Conservation (phyloP, 2,888 invertebrate species). For the Hypomecis punctinalis region DNA sequence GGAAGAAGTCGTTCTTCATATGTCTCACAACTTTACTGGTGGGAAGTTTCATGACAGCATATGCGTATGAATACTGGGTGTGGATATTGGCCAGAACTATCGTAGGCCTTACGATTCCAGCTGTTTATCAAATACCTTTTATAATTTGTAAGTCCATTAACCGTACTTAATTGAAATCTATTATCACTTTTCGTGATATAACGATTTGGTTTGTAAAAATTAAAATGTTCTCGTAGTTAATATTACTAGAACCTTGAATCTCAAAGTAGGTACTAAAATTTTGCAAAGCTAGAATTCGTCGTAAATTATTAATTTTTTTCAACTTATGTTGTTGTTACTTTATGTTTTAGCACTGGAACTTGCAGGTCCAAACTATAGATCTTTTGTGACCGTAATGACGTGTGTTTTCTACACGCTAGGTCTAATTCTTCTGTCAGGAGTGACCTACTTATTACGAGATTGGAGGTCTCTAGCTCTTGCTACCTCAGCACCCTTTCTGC, state of each 20-base stretch:
- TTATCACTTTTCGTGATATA: background rate
- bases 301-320: background rate
- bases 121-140: constrained; percentile 97
- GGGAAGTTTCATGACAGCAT: constrained; percentile 92
- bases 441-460: constrained; percentile 93
- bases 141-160: constrained; percentile 91
- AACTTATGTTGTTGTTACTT: background rate
- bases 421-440: constrained; percentile 91
- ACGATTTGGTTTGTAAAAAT: no score
- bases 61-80: constrained; percentile 91
- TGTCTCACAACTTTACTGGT: constrained; percentile 92
- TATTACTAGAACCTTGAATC: no score
- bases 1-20: constrained; percentile 93
- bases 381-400: constrained; percentile 96
- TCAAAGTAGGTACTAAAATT: no score
- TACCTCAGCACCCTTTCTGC: constrained; percentile 93
- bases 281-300: no score
- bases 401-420: constrained; percentile 96
- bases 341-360: constrained; percentile 90
- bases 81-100: constrained; percentile 93
- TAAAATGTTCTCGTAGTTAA: no score
- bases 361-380: constrained; percentile 95
- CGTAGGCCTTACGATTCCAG: constrained; percentile 96
- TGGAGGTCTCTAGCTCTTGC: constrained; percentile 93
- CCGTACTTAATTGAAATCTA: background rate